Base-by-base conservation (phyloP, 2,113 vertebrate genomes). In the Callaeas wilsoni region DNA sequence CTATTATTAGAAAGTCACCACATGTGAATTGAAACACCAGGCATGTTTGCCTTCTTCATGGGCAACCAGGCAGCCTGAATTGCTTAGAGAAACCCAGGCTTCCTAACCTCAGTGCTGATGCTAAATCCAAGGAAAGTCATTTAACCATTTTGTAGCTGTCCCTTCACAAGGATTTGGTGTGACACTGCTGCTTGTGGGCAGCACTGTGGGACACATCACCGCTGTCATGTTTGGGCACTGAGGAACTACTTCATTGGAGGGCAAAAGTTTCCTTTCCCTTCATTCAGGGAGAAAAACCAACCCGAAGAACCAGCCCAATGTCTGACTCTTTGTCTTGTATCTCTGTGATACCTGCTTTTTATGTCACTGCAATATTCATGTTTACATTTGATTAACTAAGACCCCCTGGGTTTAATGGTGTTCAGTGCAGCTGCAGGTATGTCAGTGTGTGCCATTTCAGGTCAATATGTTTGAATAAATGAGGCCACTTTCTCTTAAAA, bases 341-440 rank as follows among this genome's bases (percentile, higher is more conserved):
- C 4, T 7, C 30, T 27, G 41, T 26, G 69, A 44, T 63, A 92
- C 80, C 94, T 92, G 80, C 39, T 17, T 75, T 55, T 84, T 78
- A 29, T 84, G 86, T 52, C 90, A 17, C 68, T 93, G 91, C 89
- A 94, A 89, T 90, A 92, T 96, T 97, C 95, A 49, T 84, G 76
- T 92, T 92, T 89, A 81, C 73, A 81, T 87, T 30, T 84, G 79
- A 89, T 87, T 89, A 67, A 75, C 60, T 29, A 2, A 78, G 69
- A 29, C 50, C 79, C 50, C 23, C 50, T 63, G 92, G 89, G 50
- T 19, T 89, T 76, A 33, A 50, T 10, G 13, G 22, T 53, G 47
- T 13, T 80, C 85, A 30, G 71, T 4, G 47, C 7, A 14, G 92
- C 83, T 91, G 87, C 88, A 88, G 70, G 83, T 92, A 25, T 44